Base-by-base conservation (phyloP, 2,888 invertebrate species). In the Acronicta alni region DNA sequence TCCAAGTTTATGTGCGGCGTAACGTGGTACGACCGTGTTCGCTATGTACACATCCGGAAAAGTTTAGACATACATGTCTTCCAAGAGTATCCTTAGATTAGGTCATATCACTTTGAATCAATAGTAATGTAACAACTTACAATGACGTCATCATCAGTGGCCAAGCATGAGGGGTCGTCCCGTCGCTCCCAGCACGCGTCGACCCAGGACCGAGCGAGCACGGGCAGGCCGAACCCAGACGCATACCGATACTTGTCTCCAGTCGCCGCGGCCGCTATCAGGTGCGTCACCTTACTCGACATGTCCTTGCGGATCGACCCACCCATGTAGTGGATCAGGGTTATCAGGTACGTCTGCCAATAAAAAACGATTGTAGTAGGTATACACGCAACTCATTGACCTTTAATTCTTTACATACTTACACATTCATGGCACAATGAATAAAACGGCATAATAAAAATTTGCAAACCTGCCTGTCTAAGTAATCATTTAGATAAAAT, bases 181-280 rank as follows among this genome's bases (percentile, higher is more conserved):
- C 97, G 96, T 71, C 96, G 95, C 69, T 97, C 96, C 99, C 99
- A 99, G 68, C 97, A 96, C 67, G 96, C 95, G 85, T 96, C 95
- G 16, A 99, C 97, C 99, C 99, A 99, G 60, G 97, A 96, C 58
- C 97, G 96, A 73, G 97, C 96, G 94, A 99, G 97, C 72, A 99
- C 97, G 26, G 98, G 98, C 80, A 98, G 96, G 58, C 97, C 96
- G 91, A 98, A 97, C 57, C 97, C 97, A 68, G 97, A 97, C 59
- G 99, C 99, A 92, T 98, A 98, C 93, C 97, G 96, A 91, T 99
- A 99, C 94, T 99, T 99, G 79, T 98, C 97, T 63, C 99, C 98
- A 45, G 97, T 97, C 80, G 97, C 97, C 79, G 96, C 96, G 82
- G 97, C 97, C 70, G 99, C 98, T 77, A 99, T 98, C 75, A 99